phyloP scores from a whole-genome alignment of 2,113 vertebrate genomes.

The Gallinago undulata region DNA sequence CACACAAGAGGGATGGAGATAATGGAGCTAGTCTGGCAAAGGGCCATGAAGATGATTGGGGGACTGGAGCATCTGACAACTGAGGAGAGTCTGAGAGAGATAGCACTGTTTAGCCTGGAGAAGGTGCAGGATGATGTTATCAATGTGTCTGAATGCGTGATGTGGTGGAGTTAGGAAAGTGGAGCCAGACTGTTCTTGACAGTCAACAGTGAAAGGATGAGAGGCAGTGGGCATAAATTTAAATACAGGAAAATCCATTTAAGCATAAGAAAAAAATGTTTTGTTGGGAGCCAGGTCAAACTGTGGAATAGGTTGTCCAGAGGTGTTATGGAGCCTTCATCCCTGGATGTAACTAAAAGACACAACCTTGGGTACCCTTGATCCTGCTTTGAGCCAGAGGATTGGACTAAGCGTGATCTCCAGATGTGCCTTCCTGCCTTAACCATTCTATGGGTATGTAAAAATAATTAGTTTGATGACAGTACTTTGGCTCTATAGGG shows the following conservation, averaged over 20 bases:
- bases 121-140: neutral
- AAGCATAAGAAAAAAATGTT: neutral
- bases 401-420: neutral
- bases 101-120: neutral
- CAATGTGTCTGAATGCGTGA: neutral
- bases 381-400: neutral
- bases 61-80: neutral
- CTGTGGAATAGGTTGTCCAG: neutral
- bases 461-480: neutral
- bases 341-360: neutral
- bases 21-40: neutral
- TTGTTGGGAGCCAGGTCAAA: neutral
- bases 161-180: neutral
- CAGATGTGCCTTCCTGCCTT: neutral
- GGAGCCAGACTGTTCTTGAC: neutral
- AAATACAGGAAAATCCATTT: neutral
- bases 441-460: neutral
- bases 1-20: neutral
- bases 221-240: neutral
- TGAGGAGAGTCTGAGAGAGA: neutral
- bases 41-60: fast-evolving
- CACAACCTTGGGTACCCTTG: neutral
- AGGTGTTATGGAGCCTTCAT: neutral
- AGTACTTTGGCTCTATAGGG: neutral
- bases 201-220: neutral